These are phyloP conservation scores for Bombus confusus DNA, from an alignment of 1,140 invertebrate genomes.

Conservation along the genomic window DNA sequence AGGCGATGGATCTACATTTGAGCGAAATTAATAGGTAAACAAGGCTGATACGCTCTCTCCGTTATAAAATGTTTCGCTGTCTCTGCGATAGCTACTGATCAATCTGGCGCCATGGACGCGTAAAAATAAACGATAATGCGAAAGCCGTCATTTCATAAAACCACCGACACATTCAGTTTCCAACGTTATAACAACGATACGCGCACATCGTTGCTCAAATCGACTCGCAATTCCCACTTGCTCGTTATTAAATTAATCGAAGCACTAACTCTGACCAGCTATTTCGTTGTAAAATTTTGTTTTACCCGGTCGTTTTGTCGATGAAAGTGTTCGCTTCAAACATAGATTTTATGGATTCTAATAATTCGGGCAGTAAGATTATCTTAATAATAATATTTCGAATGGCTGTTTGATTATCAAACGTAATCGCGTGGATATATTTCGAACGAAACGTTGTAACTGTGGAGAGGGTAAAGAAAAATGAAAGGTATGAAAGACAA, in stretches of 20 bases:
- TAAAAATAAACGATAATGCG: neutral
- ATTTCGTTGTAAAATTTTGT: neutral
- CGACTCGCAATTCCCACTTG: neutral
- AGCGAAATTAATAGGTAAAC: constrained; percentile 29
- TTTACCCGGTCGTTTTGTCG: neutral
- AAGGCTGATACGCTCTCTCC: neutral
- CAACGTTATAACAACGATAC: neutral
- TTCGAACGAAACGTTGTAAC: no score
- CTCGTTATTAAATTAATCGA: constrained; percentile 6
- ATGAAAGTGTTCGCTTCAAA: neutral
- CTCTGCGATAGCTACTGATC: neutral
- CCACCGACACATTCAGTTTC: neutral
- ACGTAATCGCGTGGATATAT: no score
- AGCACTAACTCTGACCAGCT: no score
- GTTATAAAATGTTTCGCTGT: neutral
- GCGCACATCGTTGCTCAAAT: neutral
- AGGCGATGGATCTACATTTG: neutral
- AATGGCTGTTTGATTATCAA: no score
- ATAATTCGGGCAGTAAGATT: no score
- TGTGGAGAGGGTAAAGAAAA: no score
- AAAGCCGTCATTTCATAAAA: neutral
- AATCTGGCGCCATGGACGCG: neutral
- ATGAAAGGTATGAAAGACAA: no score
- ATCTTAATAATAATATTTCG: no score
- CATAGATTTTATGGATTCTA: no score